Conservation (phyloP, 2,888 invertebrate species). For the Tubiluchus corallicola region DNA sequence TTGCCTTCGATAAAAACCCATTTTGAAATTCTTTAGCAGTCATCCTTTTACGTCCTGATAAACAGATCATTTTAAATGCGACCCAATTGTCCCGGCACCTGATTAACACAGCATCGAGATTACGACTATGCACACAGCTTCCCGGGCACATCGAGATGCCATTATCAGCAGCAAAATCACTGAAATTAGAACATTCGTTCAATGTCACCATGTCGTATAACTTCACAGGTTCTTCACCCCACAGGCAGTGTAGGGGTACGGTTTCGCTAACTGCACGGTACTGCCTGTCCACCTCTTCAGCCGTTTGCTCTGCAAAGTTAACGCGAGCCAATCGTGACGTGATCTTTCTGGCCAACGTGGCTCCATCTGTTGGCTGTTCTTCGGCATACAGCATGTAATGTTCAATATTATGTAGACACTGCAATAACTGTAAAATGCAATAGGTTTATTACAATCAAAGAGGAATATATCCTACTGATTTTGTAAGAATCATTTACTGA, state of each 20-base stretch:
- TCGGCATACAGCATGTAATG: too few species aligned
- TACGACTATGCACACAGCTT: not conserved
- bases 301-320: conserved; percentile 23
- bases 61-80: conserved; percentile 41
- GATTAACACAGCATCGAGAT: conserved; percentile 10
- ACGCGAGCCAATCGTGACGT: conserved; percentile 18
- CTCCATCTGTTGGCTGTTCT: too few species aligned
- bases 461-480: too few species aligned
- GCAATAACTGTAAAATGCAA: too few species aligned
- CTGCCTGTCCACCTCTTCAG: conserved; percentile 20
- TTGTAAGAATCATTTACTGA: too few species aligned
- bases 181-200: conserved; percentile 1
- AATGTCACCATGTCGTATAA: not conserved
- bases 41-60: conserved; percentile 51
- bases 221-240: too few species aligned
- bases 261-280: conserved; percentile 23
- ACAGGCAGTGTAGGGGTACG: conserved; percentile 13
- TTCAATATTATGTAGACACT: too few species aligned
- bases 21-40: conserved; percentile 62
- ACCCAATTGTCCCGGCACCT: conserved; percentile 36
- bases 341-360: conserved; percentile 25
- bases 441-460: too few species aligned
- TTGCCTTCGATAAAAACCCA: conserved; percentile 56
- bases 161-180: too few species aligned
- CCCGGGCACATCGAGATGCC: too few species aligned